Base-by-base conservation (phyloP, 2,888 invertebrate genomes). In the Ditylenchus weischeri region DNA sequence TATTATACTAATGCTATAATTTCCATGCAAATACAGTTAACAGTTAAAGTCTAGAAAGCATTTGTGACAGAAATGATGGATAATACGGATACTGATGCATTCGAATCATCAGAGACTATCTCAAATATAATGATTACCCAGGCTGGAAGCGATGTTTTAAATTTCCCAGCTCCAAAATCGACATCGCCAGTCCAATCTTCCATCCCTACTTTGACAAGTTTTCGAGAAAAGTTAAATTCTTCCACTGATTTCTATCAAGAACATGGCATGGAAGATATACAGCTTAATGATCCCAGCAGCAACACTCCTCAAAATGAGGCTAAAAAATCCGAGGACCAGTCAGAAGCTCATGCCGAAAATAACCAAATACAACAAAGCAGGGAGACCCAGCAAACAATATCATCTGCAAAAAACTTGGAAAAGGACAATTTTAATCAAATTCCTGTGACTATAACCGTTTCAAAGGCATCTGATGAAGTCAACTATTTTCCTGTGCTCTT, bases 191-290 rank as follows among this genome's bases (percentile, higher is more conserved):
- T 43, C 15, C 43, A 43, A 43, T 43, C 43, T 43, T 43, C 13
- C 15, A 19, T 11, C 13, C 38, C 23, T 47, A 54, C 43, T 35
- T 49, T 64, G 47, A 66, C 62, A 8, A 62, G 49, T 13, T 66
- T 66, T 50, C 64, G 49, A 29, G 66, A 66, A 49, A 43, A 60
- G 43, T 60, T 65, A 47, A 43, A 65, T 19, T 35, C 51, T 23
- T 43, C 51, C 10, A 66, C 69, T 66, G 21, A 11, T 11, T 54
- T 54, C 10, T 4, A 54, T 57, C 75, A 73, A 19, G 73, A 75
- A 11, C 54, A 29, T 38, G 73, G 68, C 36, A 68, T 73, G 65
- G 74, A 75, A 48, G 73, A 73, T 50, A 63, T 73, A 21, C 75
- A 76, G 49, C 59, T 73, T 23, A 65, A 69, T 51, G 73, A 75